Evolutionary conservation across 2,797 vertebrate species (phyloP).

Genomic region (Takifugu rubripes): DNA sequence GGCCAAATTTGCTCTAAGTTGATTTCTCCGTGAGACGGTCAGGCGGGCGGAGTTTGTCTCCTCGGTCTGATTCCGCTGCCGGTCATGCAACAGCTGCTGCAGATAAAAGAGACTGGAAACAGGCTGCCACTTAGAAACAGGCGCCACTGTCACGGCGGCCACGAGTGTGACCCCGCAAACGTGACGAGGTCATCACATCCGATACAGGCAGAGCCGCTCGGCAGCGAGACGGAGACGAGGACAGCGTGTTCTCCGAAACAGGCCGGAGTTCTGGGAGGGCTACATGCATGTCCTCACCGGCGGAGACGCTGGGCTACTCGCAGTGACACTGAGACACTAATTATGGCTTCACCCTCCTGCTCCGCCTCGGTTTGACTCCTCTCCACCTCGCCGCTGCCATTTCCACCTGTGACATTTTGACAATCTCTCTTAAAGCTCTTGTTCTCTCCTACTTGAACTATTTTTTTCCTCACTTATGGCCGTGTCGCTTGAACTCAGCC

Average conservation of each 20-base stretch:
- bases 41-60: conserved; percentile 30
- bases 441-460: conserved; percentile 38
- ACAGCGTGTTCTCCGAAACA: conserved; percentile 52
- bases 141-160: conserved; percentile 26
- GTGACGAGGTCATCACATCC: conserved; percentile 46
- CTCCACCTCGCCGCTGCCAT: conserved; percentile 62
- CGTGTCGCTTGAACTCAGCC: not conserved
- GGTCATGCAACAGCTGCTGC: conserved; percentile 41
- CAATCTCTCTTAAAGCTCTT: conserved; percentile 60
- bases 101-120: conserved; percentile 36
- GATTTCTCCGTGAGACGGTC: conserved; percentile 46
- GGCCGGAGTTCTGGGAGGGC: conserved; percentile 51
- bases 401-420: conserved; percentile 66
- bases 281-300: conserved; percentile 32
- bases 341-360: conserved; percentile 60
- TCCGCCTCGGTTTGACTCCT: conserved; percentile 61
- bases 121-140: not conserved
- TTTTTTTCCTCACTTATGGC: conserved; percentile 22
- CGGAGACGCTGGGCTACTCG: conserved; percentile 36
- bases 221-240: conserved; percentile 42
- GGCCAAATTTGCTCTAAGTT: conserved; percentile 39
- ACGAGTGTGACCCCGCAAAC: conserved; percentile 46
- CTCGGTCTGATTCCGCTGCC: conserved; percentile 28
- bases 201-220: conserved; percentile 19
- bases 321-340: conserved; percentile 59